Conservation (phyloP, 2,888 invertebrate species). For the Auanema freiburgensis region DNA sequence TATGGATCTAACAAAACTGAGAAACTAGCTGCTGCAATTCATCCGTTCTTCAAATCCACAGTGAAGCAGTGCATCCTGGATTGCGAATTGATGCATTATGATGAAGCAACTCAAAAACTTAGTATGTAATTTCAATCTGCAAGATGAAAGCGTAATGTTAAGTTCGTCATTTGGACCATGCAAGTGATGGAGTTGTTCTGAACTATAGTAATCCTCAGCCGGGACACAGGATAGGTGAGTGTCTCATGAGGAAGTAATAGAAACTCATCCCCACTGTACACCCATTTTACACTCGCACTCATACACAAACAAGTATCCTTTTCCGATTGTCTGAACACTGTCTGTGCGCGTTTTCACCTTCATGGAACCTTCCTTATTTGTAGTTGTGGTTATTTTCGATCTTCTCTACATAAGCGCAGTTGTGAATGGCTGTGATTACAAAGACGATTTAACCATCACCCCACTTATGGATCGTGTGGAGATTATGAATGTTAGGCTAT, state of each 20-base stretch:
- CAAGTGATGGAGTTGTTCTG: conserved; percentile 11
- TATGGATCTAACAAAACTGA: conserved; percentile 17
- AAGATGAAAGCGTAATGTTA: neutral
- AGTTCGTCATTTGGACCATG: conserved; percentile 18
- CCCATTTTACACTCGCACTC: too few relatives aligned
- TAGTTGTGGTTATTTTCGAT: conserved; percentile 57
- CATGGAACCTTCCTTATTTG: too few relatives aligned
- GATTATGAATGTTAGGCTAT: conserved; percentile 31
- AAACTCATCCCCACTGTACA: too few relatives aligned
- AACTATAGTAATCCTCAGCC: conserved; percentile 17
- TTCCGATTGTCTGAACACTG: too few relatives aligned
- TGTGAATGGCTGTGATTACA: conserved; percentile 39
- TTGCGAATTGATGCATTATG: conserved; percentile 51
- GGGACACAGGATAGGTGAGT: conserved; percentile 17
- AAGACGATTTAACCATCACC: conserved; percentile 26
- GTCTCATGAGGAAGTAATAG: too few relatives aligned
- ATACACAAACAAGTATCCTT: too few relatives aligned
- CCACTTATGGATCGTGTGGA: conserved; percentile 24
- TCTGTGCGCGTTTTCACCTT: too few relatives aligned
- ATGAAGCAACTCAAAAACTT: conserved; percentile 9
- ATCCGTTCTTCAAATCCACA: conserved; percentile 45
- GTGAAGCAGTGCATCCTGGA: conserved; percentile 51
- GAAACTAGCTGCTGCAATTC: conserved; percentile 47
- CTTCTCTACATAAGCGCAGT: conserved; percentile 53
- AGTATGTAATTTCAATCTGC: conserved; percentile 7